A percentile compares a stretch with the other conserved stretches of the same genome.
phyloP scores from a whole-genome alignment of 2,888 invertebrate species.

The Cantharis rustica region DNA sequence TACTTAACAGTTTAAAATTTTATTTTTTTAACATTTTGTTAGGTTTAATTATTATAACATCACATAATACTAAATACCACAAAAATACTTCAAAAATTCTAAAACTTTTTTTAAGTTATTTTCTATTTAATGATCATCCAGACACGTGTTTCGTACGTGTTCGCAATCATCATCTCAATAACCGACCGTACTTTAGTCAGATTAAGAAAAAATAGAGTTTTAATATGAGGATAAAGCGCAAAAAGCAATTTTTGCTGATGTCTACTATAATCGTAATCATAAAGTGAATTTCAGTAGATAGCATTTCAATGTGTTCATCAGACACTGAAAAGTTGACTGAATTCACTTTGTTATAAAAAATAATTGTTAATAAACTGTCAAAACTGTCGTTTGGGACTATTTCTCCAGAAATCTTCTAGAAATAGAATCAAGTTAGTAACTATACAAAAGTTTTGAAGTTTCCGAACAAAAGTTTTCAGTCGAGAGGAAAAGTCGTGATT shows the following conservation, averaged over 20 bases:
- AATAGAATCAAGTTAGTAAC: not conserved
- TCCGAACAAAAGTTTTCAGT: not conserved
- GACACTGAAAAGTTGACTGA: not conserved
- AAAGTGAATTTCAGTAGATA: not conserved
- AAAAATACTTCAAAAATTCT: too few species aligned
- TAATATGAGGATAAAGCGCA: too few species aligned
- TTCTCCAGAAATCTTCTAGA: not conserved
- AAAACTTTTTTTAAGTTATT: too few species aligned
- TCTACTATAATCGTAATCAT: not conserved
- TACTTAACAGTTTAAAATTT: too few species aligned
- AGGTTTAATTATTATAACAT: too few species aligned
- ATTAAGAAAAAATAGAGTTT: too few species aligned
- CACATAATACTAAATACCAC: too few species aligned
- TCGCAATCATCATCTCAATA: too few species aligned
- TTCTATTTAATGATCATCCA: too few species aligned
- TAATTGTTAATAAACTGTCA: not conserved
- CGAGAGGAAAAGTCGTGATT: not conserved
- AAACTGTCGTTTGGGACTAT: not conserved
- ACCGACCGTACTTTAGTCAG: too few species aligned
- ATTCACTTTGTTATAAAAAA: not conserved
- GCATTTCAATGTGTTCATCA: not conserved
- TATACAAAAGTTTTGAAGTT: not conserved
- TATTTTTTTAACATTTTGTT: too few species aligned
- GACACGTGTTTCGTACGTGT: too few species aligned
- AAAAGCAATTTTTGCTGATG: not conserved